Evolutionary conservation across 2,113 vertebrate genomes (phyloP).

Genomic region (Puffinus mauretanicus): DNA sequence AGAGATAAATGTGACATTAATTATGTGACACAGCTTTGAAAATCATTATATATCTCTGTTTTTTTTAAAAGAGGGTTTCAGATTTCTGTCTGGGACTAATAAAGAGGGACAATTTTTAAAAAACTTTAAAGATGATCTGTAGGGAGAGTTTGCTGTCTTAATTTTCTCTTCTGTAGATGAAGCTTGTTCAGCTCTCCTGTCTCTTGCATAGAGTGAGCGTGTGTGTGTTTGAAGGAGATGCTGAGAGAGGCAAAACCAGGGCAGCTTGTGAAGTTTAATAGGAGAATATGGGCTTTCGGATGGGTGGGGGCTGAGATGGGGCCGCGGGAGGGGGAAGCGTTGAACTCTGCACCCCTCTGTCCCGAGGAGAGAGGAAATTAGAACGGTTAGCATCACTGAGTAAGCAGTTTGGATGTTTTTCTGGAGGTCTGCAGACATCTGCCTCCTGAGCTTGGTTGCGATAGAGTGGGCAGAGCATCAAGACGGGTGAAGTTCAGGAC

Average conservation of each 20-base stretch:
- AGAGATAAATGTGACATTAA: slow-evolving; percentile 70
- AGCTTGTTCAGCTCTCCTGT: neutral
- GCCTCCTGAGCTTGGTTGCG: neutral
- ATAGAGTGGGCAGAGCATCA: neutral
- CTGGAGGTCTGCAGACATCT: neutral
- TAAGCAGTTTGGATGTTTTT: neutral
- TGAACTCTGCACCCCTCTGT: neutral
- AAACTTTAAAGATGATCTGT: slow-evolving; percentile 57
- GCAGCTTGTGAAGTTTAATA: neutral
- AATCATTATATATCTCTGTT: slow-evolving; percentile 21
- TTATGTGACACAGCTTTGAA: slow-evolving; percentile 69
- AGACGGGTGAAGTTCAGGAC: neutral
- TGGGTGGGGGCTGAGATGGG: neutral
- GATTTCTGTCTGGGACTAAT: slow-evolving; percentile 67
- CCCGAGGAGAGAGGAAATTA: neutral
- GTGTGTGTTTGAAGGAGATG: neutral
- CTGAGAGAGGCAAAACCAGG: neutral
- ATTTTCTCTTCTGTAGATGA: slow-evolving; percentile 18
- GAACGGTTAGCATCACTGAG: neutral
- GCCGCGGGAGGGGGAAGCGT: rapidly evolving
- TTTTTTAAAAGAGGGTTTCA: slow-evolving; percentile 32
- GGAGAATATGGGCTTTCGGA: neutral
- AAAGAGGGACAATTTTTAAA: slow-evolving; percentile 30
- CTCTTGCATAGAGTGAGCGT: rapidly evolving
- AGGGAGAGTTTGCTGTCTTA: slow-evolving; percentile 42